Evolutionary conservation across 2,797 vertebrate genomes (phyloP), one percentile per base, ranked within the genome.

Genomic region (Trichosurus vulpecula): DNA sequence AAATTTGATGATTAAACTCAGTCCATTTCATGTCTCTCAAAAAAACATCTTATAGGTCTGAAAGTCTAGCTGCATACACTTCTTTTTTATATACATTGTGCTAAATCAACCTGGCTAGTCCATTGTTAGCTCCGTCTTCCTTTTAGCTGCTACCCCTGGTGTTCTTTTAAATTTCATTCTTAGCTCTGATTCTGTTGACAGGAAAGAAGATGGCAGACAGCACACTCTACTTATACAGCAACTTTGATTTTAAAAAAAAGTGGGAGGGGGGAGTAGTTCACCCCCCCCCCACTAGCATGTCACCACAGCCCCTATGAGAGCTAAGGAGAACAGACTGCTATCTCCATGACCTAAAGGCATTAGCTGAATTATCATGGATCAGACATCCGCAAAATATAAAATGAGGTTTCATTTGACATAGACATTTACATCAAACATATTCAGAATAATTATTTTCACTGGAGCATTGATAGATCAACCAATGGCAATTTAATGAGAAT

Each of bases 341-440:
- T 98, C 94, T 97, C 1, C 52, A 91, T 94, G 98, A 98, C 97
- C 96, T 97, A 66, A 97, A 98, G 93, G 94, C 93, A 96, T 97
- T 97, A 93, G 66, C 96, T 96, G 95, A 98, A 97, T 98, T 98
- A 98, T 97, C 96, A 92, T 92, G 96, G 97, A 97, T 98, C 95
- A 98, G 92, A 97, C 94, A 97, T 91, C 93, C 3, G 0, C 94
- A 98, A 95, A 97, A 97, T 97, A 94, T 94, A 98, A 97, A 98
- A 96, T 98, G 96, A 97, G 93, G 96, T 98, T 98, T 98, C 93
- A 92, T 96, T 97, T 97, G 97, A 98, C 95, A 97, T 95, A 97
- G 95, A 96, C 98, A 97, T 98, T 98, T 98, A 98, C 97, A 97
- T 98, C 98, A 98, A 98, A 98, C 96, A 97, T 97, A 97, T 97